Conservation (phyloP, 2,113 vertebrate genomes). For the Neodon shergylaensis region DNA sequence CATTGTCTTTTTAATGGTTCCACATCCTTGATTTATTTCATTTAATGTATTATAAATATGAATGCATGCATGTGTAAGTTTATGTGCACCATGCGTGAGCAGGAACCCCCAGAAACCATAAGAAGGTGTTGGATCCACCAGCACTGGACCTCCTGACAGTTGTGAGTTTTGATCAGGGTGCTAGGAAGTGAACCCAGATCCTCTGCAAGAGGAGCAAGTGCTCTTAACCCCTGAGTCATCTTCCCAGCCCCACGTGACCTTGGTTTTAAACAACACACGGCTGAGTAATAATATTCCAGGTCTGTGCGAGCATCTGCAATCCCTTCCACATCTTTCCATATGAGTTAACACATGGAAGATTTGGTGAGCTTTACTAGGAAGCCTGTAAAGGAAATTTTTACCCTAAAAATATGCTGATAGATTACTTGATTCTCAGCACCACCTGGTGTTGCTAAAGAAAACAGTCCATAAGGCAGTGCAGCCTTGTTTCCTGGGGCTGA, state of each 20-base stretch:
- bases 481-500: not conserved
- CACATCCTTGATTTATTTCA: not conserved
- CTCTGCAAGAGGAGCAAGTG: not conserved
- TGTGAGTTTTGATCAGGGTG: too few relatives aligned
- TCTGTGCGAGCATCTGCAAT: too few relatives aligned
- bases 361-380: not conserved
- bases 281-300: not conserved
- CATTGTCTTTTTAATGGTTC: not conserved
- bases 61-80: not conserved
- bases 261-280: not conserved
- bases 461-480: not conserved
- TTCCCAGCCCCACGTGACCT: not conserved
- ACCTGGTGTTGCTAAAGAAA: not conserved
- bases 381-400: not conserved
- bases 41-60: not conserved
- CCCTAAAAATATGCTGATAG: not conserved
- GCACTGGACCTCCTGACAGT: not conserved
- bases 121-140: not conserved
- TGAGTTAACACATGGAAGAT: not conserved
- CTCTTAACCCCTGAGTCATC: not conserved
- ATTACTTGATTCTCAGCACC: constrained; percentile 12
- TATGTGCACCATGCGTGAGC: not conserved
- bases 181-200: not conserved
- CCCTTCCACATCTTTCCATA: not conserved
- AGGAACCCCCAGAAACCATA: not conserved